Evolutionary conservation across 2,888 invertebrate species (phyloP).

Genomic region (Mechanitis mazaeus): DNA sequence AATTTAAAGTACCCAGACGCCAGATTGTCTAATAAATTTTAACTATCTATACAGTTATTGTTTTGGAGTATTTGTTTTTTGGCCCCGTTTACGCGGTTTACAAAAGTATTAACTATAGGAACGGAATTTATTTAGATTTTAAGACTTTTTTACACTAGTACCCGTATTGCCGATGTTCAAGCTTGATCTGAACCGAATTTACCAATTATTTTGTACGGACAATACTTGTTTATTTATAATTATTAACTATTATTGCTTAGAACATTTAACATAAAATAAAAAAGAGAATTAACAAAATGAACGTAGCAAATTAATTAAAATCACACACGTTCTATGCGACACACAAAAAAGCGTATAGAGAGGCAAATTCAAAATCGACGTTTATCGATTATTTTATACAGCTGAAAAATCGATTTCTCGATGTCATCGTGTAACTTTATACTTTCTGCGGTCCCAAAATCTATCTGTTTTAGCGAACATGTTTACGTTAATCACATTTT

Average conservation of each 20-base stretch:
- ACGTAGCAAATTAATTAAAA: conserved; percentile 51
- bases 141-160: conserved; percentile 36
- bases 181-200: background rate
- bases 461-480: conserved; percentile 64
- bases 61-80: conserved; percentile 33
- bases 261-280: conserved; percentile 33
- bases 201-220: background rate
- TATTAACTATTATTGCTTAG: conserved; percentile 54
- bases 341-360: conserved; percentile 65
- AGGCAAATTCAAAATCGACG: conserved; percentile 40
- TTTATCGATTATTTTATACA: conserved; percentile 53
- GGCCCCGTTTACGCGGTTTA: conserved; percentile 46
- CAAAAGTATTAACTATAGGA: conserved; percentile 54
- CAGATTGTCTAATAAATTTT: conserved; percentile 17
- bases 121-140: conserved; percentile 42
- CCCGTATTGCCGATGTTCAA: conserved; percentile 49
- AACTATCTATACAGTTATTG: conserved; percentile 38
- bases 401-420: conserved; percentile 43
- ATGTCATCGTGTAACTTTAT: conserved; percentile 57
- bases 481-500: conserved; percentile 41
- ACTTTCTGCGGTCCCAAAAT: conserved; percentile 67
- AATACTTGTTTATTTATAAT: conserved; percentile 27
- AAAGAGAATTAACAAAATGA: conserved; percentile 32
- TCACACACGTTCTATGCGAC: conserved; percentile 45
- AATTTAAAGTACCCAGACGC: conserved; percentile 7